Evolutionary conservation across 2,113 vertebrate species (phyloP).

Genomic region (Barbus barbus): DNA sequence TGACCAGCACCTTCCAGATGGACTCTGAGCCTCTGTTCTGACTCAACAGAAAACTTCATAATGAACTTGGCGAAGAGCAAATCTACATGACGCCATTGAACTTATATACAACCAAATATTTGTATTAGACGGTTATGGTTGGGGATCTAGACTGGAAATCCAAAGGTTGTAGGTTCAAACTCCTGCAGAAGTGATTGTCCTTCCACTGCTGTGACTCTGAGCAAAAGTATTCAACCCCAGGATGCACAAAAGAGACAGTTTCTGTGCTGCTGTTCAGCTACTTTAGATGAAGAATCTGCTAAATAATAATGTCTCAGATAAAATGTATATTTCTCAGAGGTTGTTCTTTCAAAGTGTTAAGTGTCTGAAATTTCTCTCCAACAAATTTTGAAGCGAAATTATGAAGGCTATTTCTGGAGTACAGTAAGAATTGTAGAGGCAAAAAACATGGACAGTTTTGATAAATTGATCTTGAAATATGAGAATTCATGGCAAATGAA

Average conservation of each 20-base stretch:
- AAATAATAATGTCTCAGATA: background rate
- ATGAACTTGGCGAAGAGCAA: background rate
- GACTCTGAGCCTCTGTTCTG: conserved; percentile 57
- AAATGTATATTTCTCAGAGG: background rate
- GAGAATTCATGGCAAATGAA: background rate
- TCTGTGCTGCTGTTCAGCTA: background rate
- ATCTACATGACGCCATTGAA: background rate
- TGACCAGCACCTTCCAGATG: conserved; percentile 67
- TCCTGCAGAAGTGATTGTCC: background rate
- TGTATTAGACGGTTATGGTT: background rate
- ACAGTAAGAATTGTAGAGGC: no score
- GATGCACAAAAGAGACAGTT: background rate
- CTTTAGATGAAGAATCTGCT: background rate
- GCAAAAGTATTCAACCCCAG: background rate
- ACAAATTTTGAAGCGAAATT: no score
- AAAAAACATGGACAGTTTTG: background rate
- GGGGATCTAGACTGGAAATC: background rate
- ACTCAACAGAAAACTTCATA: conserved; percentile 10
- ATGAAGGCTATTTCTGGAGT: no score
- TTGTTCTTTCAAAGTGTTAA: background rate
- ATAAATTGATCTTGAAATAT: background rate
- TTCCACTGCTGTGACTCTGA: background rate
- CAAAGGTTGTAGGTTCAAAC: background rate
- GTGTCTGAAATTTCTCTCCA: background rate
- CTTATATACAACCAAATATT: background rate